Base-by-base conservation (phyloP, 2,888 invertebrate genomes). In the Stegana nigrithorax region DNA sequence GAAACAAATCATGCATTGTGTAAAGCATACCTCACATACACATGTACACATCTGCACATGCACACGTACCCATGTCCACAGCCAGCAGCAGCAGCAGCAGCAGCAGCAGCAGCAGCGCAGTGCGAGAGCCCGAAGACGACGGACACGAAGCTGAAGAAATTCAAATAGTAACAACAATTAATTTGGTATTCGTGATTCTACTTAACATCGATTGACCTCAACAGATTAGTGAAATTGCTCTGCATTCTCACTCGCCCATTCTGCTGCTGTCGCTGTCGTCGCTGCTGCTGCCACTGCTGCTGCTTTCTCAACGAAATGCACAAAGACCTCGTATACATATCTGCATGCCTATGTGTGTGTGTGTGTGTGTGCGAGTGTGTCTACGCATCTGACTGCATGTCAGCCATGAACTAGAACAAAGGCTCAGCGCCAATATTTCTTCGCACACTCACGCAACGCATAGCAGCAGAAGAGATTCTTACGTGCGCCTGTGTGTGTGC, bases 191-290 rank as follows among this genome's bases (percentile, higher is more conserved):
- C 86, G 86, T 86, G 86, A 86, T 86, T 86, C 85, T 86, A 86
- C 85, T 86, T 86, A 86, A 86, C 86, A 85, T 86, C 86, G 86
- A 85, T 86, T 86, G 86, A 86, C 86, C 86, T 75, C 77, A 78
- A 80, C 85, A 85, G 85, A 85, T 85, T 85, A 85, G 82, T 83
- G 75, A 69, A 70, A 66, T 39, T 21, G n/a, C n/a, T n/a, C n/a
- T n/a, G n/a, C n/a, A n/a, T n/a, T 23, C n/a, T n/a, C n/a, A n/a
- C n/a, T n/a, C n/a, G n/a, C n/a, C n/a, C n/a, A n/a, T n/a, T n/a
- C n/a, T n/a, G n/a, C n/a, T n/a, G n/a, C n/a, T n/a, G n/a, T n/a
- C n/a, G n/a, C n/a, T n/a, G n/a, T n/a, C n/a, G n/a, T n/a, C n/a
- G n/a, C n/a, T n/a, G n/a, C n/a, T n/a, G n/a, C n/a, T n/a, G n/a